A percentile compares a stretch with the other conserved stretches of the same genome.
phyloP scores from a whole-genome alignment of 2,888 invertebrate species.

The Leptinotarsa haldemani region DNA sequence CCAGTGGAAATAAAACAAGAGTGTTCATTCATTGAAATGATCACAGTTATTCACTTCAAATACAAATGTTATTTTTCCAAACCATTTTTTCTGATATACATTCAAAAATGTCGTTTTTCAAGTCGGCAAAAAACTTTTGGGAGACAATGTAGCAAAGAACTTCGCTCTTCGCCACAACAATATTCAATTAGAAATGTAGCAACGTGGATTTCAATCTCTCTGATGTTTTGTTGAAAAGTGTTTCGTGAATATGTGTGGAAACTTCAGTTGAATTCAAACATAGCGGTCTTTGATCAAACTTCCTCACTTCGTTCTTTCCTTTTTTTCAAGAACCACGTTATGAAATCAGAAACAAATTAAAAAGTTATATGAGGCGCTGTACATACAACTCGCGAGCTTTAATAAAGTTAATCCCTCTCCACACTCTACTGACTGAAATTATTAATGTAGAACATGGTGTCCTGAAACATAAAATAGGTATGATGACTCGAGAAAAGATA shows the following conservation, averaged over 20 bases:
- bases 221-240: not conserved
- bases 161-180: not conserved
- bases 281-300: not conserved
- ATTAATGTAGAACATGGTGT: too few relatives aligned
- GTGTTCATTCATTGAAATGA: too few relatives aligned
- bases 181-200: not conserved
- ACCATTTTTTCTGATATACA: not conserved
- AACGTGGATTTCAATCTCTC: not conserved
- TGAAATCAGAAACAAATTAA: conserved; percentile 4
- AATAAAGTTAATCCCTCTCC: not conserved
- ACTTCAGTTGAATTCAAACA: not conserved
- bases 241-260: not conserved
- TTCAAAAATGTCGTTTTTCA: not conserved
- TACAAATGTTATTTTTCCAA: too few relatives aligned
- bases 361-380: not conserved
- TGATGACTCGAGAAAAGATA: too few relatives aligned
- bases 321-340: not conserved
- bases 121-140: not conserved
- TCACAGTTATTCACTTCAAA: too few relatives aligned
- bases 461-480: too few relatives aligned
- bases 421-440: too few relatives aligned
- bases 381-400: not conserved
- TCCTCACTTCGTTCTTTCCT: not conserved
- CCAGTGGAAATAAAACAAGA: too few relatives aligned
- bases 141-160: not conserved